Evolutionary conservation across 1,140 invertebrate genomes (phyloP).

Genomic region (Heliothis subflexa): DNA sequence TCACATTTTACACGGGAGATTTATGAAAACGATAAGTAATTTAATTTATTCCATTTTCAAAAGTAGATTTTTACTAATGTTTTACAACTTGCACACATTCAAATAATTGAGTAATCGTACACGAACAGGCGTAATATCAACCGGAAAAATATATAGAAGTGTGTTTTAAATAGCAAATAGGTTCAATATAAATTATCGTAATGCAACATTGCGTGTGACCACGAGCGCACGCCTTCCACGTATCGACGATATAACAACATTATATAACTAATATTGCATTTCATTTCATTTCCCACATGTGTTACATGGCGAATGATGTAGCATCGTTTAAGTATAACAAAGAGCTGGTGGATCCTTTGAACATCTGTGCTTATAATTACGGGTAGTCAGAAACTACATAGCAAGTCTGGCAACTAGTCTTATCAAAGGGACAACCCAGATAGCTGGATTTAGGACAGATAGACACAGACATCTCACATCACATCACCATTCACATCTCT

Average conservation of each 20-base stretch:
- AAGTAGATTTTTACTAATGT: not conserved
- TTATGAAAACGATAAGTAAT: not conserved
- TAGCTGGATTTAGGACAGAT: no score
- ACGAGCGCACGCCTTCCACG: not conserved
- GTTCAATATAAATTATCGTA: conserved; percentile 25
- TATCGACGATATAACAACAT: conserved; percentile 25
- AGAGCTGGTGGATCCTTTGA: no score
- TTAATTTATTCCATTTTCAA: not conserved
- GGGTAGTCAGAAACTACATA: no score
- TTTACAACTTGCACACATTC: not conserved
- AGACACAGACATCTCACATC: no score
- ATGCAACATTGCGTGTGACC: conserved; percentile 44
- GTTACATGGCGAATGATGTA: not conserved
- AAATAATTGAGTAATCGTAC: not conserved
- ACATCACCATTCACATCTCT: no score
- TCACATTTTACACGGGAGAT: conserved; percentile 2
- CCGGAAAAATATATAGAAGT: conserved; percentile 26
- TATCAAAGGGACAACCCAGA: no score
- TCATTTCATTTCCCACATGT: not conserved
- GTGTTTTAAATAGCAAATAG: conserved; percentile 28
- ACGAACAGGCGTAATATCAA: conserved; percentile 27
- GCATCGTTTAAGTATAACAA: no score
- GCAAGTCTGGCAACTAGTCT: no score
- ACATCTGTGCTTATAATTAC: no score
- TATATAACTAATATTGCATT: conserved; percentile 15